phyloP scores from a whole-genome alignment of 2,888 invertebrate species.

The Sinelater perroti region DNA sequence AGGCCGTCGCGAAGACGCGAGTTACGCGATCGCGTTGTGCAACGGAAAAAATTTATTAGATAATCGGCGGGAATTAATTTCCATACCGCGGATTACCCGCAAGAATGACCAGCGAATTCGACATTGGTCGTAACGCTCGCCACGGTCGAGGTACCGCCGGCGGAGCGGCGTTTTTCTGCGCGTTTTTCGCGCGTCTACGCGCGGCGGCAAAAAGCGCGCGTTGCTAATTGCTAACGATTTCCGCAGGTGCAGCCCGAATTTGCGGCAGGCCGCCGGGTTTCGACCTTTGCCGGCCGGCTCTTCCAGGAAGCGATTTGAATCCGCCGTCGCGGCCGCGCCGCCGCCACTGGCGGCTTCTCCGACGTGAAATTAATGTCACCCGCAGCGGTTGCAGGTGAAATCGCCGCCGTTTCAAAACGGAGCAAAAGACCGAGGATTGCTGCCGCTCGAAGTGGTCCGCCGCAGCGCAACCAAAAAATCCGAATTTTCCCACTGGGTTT shows the following conservation, averaged over 20 bases:
- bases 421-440: too few relatives aligned
- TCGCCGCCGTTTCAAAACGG: too few relatives aligned
- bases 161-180: background rate
- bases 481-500: too few relatives aligned
- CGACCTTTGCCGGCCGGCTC: conserved; percentile 34
- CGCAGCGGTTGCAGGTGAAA: too few relatives aligned
- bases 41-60: too few relatives aligned
- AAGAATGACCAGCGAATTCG: conserved; percentile 6
- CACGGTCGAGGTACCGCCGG: conserved; percentile 12
- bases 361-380: too few relatives aligned
- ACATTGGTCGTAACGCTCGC: conserved; percentile 3
- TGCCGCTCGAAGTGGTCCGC: too few relatives aligned
- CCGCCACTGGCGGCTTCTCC: too few relatives aligned
- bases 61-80: too few relatives aligned
- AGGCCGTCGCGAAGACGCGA: too few relatives aligned
- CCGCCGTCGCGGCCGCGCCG: conserved; percentile 12
- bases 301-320: conserved; percentile 38
- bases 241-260: conserved; percentile 45
- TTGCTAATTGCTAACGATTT: conserved; percentile 47
- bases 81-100: background rate
- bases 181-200: background rate
- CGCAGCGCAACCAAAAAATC: too few relatives aligned
- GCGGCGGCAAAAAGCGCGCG: conserved; percentile 16
- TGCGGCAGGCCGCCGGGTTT: conserved; percentile 1
- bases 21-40: too few relatives aligned